Evolutionary conservation across 2,797 vertebrate species (phyloP).

Genomic region (Muraenolepis orangiensis): DNA sequence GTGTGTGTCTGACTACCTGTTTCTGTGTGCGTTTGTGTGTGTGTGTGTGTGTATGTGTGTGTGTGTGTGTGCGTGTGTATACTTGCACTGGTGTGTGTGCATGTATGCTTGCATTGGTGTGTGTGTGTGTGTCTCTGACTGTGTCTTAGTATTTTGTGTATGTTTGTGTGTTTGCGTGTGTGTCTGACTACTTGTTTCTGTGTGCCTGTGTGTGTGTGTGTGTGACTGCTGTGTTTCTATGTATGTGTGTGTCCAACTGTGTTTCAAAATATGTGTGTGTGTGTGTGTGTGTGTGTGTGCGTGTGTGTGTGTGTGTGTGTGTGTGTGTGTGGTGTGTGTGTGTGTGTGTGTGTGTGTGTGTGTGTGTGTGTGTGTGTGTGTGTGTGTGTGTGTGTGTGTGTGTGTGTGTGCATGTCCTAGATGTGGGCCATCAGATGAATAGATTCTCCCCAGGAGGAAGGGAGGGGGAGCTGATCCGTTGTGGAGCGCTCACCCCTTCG

Average conservation of each 20-base stretch:
- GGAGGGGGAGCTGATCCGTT: neutral
- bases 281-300: too few species aligned
- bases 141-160: slow-evolving; percentile 6
- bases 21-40: neutral
- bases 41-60: neutral
- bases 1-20: neutral
- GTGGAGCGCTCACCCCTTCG: slow-evolving; percentile 32
- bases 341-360: neutral
- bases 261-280: too few species aligned
- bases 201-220: neutral
- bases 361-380: slow-evolving; percentile 24
- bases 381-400: slow-evolving; percentile 9
- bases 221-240: neutral
- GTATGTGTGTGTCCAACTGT: too few species aligned
- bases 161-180: neutral
- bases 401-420: neutral
- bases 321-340: too few species aligned
- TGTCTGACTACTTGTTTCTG: neutral
- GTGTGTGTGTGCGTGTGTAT: neutral
- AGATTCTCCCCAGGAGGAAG: neutral
- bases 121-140: slow-evolving; percentile 1
- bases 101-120: slow-evolving; percentile 7
- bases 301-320: too few species aligned
- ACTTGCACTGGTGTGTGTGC: too few species aligned
- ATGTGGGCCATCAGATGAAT: neutral